phyloP scores from a whole-genome alignment of 2,888 invertebrate species.

The Protophormia terraenovae region DNA sequence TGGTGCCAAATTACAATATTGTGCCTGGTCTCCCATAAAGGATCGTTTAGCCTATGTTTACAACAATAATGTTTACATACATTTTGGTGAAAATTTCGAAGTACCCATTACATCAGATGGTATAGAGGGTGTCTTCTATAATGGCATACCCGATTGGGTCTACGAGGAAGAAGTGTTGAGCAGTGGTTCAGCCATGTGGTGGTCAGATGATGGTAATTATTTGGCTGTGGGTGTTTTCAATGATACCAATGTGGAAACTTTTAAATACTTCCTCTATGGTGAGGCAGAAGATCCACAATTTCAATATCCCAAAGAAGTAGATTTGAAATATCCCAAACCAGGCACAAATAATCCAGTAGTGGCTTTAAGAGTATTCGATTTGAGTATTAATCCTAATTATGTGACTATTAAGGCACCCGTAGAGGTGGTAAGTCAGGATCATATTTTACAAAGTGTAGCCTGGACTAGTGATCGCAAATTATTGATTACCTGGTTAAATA shows the following conservation, averaged over 20 bases:
- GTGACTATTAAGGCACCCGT: slow-evolving; percentile 82
- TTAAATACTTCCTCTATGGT: slow-evolving; percentile 86
- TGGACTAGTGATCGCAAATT: slow-evolving; percentile 88
- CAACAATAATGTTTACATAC: slow-evolving; percentile 86
- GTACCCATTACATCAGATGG: slow-evolving; percentile 85
- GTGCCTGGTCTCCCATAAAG: slow-evolving; percentile 83
- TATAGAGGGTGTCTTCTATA: slow-evolving; percentile 86
- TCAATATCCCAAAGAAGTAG: slow-evolving; percentile 86
- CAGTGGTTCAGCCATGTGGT: slow-evolving; percentile 89
- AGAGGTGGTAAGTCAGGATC: slow-evolving; percentile 84
- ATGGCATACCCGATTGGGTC: slow-evolving; percentile 95
- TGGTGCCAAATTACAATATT: slow-evolving; percentile 84
- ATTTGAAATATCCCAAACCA: slow-evolving; percentile 90
- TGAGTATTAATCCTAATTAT: slow-evolving; percentile 80
- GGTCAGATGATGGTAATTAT: slow-evolving; percentile 86
- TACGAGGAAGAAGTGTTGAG: slow-evolving; percentile 94
- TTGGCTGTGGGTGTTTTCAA: slow-evolving; percentile 89
- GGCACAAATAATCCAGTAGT: slow-evolving; percentile 89
- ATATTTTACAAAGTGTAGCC: slow-evolving; percentile 86
- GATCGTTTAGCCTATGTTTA: slow-evolving; percentile 85
- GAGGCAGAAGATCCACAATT: slow-evolving; percentile 82
- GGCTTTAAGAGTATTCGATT: slow-evolving; percentile 85
- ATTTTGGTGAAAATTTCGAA: slow-evolving; percentile 75
- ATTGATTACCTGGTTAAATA: slow-evolving; percentile 90
- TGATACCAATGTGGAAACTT: slow-evolving; percentile 86